A percentile compares a stretch with the other conserved stretches of the same genome.
phyloP scores from a whole-genome alignment of 2,888 invertebrate species.

The Dione vanillae region DNA sequence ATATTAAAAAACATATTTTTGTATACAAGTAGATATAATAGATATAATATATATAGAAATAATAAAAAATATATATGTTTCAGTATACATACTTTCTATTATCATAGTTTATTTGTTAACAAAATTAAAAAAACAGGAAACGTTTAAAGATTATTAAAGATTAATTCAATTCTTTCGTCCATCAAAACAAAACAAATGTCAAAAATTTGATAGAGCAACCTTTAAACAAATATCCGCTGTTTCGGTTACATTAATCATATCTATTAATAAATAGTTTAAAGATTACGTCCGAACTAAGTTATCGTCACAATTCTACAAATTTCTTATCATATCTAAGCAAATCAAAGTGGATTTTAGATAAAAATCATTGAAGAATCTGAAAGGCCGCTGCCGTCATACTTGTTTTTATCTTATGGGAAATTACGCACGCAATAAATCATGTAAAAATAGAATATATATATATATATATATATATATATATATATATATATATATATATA shows the following conservation, averaged over 20 bases:
- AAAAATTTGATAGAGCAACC: not conserved
- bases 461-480: not conserved
- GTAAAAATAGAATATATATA: not conserved
- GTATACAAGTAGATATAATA: too few relatives aligned
- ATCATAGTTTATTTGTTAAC: too few relatives aligned
- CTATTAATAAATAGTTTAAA: not conserved
- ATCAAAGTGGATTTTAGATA: not conserved
- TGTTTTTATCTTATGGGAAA: not conserved
- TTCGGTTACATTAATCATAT: not conserved
- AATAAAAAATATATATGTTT: too few relatives aligned
- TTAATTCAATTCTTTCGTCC: too few relatives aligned
- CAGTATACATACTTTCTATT: too few relatives aligned
- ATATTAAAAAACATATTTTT: too few relatives aligned
- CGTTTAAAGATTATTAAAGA: too few relatives aligned
- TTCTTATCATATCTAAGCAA: not conserved
- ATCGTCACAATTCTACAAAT: not conserved
- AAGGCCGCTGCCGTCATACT: constrained; percentile 5
- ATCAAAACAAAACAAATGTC: not conserved
- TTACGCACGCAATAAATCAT: constrained; percentile 5
- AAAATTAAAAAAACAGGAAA: too few relatives aligned
- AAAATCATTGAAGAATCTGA: not conserved
- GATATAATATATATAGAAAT: too few relatives aligned
- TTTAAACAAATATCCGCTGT: not conserved
- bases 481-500: too few relatives aligned
- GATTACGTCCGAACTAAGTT: not conserved